Percentiles rank a stretch among this genome's conserved stretches.
Conservation (phyloP, 2,113 vertebrate genomes). For the Tautogolabrus adspersus region DNA sequence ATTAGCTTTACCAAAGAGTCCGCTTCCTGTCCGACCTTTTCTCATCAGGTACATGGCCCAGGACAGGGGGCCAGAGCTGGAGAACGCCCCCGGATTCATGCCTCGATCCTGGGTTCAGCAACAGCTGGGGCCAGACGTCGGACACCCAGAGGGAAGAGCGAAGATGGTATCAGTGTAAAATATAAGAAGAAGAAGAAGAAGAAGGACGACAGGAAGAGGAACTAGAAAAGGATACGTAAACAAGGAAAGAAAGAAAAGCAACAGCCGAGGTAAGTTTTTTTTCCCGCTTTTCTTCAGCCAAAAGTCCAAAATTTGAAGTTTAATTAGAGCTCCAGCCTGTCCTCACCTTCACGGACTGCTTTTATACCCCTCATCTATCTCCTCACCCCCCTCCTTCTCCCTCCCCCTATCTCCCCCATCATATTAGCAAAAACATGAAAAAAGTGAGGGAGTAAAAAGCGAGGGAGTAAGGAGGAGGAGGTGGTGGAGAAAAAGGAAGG, state of each 20-base stretch:
- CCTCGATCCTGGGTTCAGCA: slow-evolving; percentile 33
- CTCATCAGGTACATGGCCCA: slow-evolving; percentile 87
- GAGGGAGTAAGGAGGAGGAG: slow-evolving; percentile 29
- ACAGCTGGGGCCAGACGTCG: slow-evolving; percentile 23
- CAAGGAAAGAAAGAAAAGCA: not conserved
- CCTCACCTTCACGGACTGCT: slow-evolving; percentile 44
- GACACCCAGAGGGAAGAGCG: slow-evolving; percentile 1
- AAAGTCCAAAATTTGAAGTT: slow-evolving; percentile 4
- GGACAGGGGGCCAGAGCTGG: slow-evolving; percentile 75
- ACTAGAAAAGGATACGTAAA: not conserved
- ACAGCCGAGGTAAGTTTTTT: not conserved
- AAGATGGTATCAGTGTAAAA: slow-evolving; percentile 8
- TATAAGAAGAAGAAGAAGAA: not conserved
- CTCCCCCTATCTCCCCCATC: slow-evolving; percentile 22
- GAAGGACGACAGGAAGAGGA: not conserved
- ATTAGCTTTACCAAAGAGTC: slow-evolving; percentile 76
- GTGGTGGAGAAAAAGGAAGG: slow-evolving; percentile 30
- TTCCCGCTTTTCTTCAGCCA: not conserved
- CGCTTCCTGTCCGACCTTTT: slow-evolving; percentile 75
- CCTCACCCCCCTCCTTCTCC: not conserved
- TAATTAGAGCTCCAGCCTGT: not conserved
- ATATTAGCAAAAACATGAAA: slow-evolving; percentile 57
- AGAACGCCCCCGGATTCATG: slow-evolving; percentile 81
- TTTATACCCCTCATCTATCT: slow-evolving; percentile 66
- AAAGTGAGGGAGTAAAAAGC: slow-evolving; percentile 41